These are phyloP conservation scores for Synergus japonicus DNA, from an alignment of 2,888 invertebrate genomes.

Conservation along the genomic window DNA sequence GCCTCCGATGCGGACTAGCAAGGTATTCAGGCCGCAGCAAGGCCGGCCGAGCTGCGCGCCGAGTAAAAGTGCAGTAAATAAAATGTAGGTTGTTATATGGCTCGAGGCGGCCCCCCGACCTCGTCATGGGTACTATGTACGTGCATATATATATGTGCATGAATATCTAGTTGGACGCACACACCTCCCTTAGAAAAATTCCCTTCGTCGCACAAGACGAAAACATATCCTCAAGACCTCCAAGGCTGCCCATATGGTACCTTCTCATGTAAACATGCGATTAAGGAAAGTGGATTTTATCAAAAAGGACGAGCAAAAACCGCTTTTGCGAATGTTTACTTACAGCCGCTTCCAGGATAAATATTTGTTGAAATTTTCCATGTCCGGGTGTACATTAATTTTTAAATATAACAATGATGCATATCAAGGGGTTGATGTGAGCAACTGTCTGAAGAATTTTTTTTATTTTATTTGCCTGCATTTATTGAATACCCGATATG, in stretches of 20 bases:
- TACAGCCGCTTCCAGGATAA: background rate
- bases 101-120: constrained; percentile 50
- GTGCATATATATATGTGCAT: background rate
- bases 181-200: constrained; percentile 22
- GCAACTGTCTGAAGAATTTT: no score
- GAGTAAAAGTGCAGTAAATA: constrained; percentile 52
- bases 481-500: no score
- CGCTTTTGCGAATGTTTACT: background rate
- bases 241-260: background rate
- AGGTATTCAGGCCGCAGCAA: constrained; percentile 54
- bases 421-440: no score
- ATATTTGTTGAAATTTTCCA: no score
- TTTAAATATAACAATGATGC: no score
- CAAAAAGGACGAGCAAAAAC: background rate
- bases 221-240: background rate
- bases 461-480: no score
- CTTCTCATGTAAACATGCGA: background rate
- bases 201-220: constrained; percentile 17
- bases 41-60: constrained; percentile 49
- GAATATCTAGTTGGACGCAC: background rate
- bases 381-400: no score
- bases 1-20: constrained; percentile 52
- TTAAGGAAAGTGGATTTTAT: constrained; percentile 19
- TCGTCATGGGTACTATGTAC: constrained; percentile 41
- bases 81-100: constrained; percentile 54